phyloP scores from a whole-genome alignment of 2,888 invertebrate species.

The Brachyopa scutellaris region DNA sequence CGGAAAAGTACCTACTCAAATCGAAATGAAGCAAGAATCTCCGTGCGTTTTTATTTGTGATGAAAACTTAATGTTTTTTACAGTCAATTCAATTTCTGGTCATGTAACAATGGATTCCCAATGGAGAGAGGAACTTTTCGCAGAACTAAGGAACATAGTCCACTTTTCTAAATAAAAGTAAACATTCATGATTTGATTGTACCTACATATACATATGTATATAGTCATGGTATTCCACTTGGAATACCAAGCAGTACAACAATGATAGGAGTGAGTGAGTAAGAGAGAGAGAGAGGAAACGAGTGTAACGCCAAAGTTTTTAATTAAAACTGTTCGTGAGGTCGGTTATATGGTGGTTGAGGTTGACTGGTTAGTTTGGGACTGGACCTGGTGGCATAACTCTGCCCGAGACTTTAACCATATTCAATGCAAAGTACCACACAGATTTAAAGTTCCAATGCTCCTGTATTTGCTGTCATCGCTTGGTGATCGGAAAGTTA shows the following conservation, averaged over 20 bases:
- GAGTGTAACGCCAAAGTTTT: slow-evolving; percentile 55
- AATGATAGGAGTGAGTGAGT: background rate
- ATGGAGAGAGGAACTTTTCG: slow-evolving; percentile 29
- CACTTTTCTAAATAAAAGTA: slow-evolving; percentile 53
- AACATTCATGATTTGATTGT: slow-evolving; percentile 68
- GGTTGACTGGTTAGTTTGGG: slow-evolving; percentile 37
- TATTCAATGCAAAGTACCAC: slow-evolving; percentile 25
- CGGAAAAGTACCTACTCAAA: no score
- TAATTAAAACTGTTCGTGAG: slow-evolving; percentile 69
- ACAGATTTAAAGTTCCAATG: slow-evolving; percentile 40
- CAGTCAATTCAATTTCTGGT: slow-evolving; percentile 63
- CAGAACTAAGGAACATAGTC: slow-evolving; percentile 19
- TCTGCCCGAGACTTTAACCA: slow-evolving; percentile 13
- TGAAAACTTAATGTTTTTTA: slow-evolving; percentile 38
- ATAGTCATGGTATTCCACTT: slow-evolving; percentile 32
- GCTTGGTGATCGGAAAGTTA: slow-evolving; percentile 65
- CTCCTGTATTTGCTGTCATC: slow-evolving; percentile 53
- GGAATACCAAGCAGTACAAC: slow-evolving; percentile 39
- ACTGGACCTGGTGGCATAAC: no score
- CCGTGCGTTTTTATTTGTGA: slow-evolving; percentile 3
- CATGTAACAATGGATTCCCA: slow-evolving; percentile 48
- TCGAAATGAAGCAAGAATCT: no score
- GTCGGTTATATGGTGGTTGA: slow-evolving; percentile 53
- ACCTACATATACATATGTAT: no score
- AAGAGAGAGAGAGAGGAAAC: background rate